Conservation (phyloP, 64 coral and sea anemone species). For the Hydrozoanthus tunicans region DNA sequence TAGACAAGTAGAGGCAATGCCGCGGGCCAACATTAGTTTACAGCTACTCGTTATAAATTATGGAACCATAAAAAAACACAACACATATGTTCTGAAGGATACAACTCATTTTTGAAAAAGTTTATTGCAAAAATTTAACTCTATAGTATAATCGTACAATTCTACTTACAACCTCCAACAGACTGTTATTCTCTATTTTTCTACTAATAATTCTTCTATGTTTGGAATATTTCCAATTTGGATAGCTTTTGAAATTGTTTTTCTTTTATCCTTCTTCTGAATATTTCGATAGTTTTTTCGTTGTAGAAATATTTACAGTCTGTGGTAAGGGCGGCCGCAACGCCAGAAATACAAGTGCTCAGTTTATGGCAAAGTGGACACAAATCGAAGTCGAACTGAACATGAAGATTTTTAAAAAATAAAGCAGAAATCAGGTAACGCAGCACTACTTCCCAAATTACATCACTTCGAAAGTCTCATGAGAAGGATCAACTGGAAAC, state of each 20-base stretch:
- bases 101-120: background rate
- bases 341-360: background rate
- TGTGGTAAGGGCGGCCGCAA: background rate
- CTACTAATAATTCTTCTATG: background rate
- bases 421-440: background rate
- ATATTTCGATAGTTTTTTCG: background rate
- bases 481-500: background rate
- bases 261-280: background rate
- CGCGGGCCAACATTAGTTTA: background rate
- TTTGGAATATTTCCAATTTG: background rate
- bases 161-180: background rate
- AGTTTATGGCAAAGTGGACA: background rate
- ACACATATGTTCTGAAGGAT: background rate
- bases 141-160: background rate
- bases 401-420: background rate
- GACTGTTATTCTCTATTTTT: background rate
- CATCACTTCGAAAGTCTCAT: background rate
- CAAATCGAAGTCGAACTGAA: background rate
- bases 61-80: background rate
- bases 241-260: background rate
- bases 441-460: background rate
- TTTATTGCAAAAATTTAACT: conserved; percentile 1
- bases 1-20: background rate
- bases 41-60: background rate
- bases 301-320: background rate